Conservation (phyloP, 2,888 invertebrate species). For the Hypomecis atomaria region DNA sequence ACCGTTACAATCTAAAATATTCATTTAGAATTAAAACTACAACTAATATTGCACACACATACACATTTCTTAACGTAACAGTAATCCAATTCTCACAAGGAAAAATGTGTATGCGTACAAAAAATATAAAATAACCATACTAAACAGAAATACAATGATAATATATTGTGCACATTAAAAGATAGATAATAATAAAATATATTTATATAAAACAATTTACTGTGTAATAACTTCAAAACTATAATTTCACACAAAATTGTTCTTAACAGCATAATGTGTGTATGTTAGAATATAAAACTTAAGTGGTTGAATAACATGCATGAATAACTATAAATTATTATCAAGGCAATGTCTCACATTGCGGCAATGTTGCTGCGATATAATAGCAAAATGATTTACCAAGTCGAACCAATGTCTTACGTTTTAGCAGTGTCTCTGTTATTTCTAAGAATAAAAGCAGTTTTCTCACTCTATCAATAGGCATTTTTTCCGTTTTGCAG, state of each 20-base stretch:
- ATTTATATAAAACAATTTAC: conserved; percentile 80
- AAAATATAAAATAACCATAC: conserved; percentile 64
- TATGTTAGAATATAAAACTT: conserved; percentile 31
- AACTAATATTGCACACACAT: conserved; percentile 86
- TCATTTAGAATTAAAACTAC: conserved; percentile 69
- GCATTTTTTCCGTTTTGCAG: too few relatives aligned
- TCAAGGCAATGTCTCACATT: conserved; percentile 76
- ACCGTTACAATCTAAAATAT: conserved; percentile 67
- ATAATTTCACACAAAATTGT: conserved; percentile 63
- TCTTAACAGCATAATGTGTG: conserved; percentile 56
- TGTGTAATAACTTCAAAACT: conserved; percentile 77
- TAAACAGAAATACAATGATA: conserved; percentile 78
- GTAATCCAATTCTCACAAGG: conserved; percentile 57
- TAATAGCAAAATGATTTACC: conserved; percentile 20
- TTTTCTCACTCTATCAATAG: neutral
- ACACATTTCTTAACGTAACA: conserved; percentile 78
- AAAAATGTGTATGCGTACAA: conserved; percentile 83
- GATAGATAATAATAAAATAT: conserved; percentile 76
- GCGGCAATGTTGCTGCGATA: conserved; percentile 46
- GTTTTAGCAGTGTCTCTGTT: neutral
- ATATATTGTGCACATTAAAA: conserved; percentile 81
- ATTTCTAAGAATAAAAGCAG: conserved; percentile 1
- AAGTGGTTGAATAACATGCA: conserved; percentile 33
- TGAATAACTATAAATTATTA: conserved; percentile 46
- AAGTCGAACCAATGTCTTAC: conserved; percentile 13